phyloP scores from a whole-genome alignment of 2,888 invertebrate genomes.

The Nephrotoma appendiculata region DNA sequence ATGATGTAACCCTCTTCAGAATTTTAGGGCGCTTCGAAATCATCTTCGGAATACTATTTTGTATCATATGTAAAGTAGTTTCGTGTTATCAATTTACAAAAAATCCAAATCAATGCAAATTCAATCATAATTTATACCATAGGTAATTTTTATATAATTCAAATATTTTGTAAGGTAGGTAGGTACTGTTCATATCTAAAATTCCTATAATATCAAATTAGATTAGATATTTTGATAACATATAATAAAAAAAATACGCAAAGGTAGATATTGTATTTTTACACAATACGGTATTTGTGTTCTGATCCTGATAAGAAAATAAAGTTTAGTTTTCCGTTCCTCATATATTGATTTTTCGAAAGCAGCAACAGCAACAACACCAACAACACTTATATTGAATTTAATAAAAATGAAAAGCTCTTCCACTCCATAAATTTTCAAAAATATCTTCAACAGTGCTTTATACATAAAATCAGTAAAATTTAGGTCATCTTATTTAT shows the following conservation, averaged over 20 bases:
- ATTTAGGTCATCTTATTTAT: neutral
- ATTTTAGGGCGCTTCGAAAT: no score
- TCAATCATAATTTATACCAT: no score
- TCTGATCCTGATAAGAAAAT: neutral
- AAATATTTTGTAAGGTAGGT: no score
- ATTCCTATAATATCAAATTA: neutral
- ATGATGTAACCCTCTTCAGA: no score
- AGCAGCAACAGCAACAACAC: neutral
- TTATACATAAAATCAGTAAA: neutral
- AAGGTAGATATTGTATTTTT: neutral
- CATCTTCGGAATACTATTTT: no score
- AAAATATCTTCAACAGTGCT: neutral
- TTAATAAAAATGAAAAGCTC: neutral
- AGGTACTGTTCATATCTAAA: neutral
- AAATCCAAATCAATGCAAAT: no score
- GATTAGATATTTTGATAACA: neutral
- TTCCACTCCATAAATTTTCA: neutral
- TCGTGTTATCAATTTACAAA: no score
- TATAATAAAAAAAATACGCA: neutral
- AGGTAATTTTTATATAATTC: no score
- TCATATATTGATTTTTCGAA: neutral
- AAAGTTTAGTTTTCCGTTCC: neutral
- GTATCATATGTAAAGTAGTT: no score
- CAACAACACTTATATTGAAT: neutral
- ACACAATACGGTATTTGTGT: neutral